Evolutionary conservation across 2,113 vertebrate species (phyloP).

Genomic region (Proterorhinus semilunaris): DNA sequence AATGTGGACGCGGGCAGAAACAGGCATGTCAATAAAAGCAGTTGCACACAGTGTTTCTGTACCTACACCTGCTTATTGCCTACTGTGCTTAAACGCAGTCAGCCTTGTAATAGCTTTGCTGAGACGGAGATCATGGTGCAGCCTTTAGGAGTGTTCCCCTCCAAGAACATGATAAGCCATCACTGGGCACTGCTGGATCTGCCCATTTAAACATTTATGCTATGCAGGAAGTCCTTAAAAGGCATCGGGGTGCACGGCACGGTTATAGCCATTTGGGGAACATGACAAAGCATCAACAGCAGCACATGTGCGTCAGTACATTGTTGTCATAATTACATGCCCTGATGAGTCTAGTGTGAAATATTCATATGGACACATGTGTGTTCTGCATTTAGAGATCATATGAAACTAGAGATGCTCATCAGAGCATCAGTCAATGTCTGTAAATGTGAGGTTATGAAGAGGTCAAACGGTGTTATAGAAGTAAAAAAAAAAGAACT

Average conservation of each 20-base stretch:
- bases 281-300: constrained; percentile 26
- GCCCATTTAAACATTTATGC: constrained; percentile 57
- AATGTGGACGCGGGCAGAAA: constrained; percentile 42
- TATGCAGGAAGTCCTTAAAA: constrained; percentile 46
- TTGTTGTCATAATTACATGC: constrained; percentile 17
- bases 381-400: constrained; percentile 22
- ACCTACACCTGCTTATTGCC: constrained; percentile 56
- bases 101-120: constrained; percentile 75
- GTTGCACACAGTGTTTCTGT: constrained; percentile 43
- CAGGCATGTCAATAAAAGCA: constrained; percentile 22
- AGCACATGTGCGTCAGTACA: neutral
- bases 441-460: neutral
- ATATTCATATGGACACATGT: constrained; percentile 47
- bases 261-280: constrained; percentile 26
- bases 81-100: constrained; percentile 49
- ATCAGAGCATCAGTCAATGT: constrained; percentile 9
- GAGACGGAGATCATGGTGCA: constrained; percentile 66
- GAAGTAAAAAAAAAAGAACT: too few relatives aligned
- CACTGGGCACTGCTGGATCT: constrained; percentile 45
- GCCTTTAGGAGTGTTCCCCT: constrained; percentile 59
- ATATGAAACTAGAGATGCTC: constrained; percentile 13
- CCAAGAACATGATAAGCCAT: constrained; percentile 64
- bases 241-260: constrained; percentile 28
- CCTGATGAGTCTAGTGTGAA: constrained; percentile 29
- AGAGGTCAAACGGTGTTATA: too few relatives aligned